These are phyloP conservation scores for Scaptomyza tumidula DNA, from an alignment of 2,888 invertebrate genomes.

Conservation along the genomic window DNA sequence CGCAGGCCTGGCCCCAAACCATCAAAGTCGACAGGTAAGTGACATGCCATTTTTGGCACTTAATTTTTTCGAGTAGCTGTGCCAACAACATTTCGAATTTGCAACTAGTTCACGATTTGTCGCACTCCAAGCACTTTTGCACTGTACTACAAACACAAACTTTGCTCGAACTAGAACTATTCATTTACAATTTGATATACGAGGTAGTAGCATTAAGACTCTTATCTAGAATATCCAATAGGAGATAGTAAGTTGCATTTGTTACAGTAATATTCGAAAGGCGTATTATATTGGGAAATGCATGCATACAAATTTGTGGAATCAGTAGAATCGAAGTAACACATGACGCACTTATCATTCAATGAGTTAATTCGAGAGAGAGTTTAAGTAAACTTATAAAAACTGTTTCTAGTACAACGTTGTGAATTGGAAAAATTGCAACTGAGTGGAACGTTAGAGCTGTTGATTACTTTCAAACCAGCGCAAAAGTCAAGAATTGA, in stretches of 20 bases:
- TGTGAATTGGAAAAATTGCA: background rate
- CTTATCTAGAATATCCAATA: too few relatives aligned
- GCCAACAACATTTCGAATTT: conserved; percentile 9
- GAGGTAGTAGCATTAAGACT: too few relatives aligned
- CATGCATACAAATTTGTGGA: background rate
- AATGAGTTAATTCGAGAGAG: background rate
- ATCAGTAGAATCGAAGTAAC: background rate
- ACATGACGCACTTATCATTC: background rate
- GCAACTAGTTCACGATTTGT: background rate
- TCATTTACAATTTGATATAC: too few relatives aligned
- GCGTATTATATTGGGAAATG: background rate
- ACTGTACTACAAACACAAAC: conserved; percentile 14
- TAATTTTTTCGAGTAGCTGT: conserved; percentile 42
- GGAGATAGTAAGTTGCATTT: background rate
- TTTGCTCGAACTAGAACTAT: too few relatives aligned
- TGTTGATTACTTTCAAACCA: too few relatives aligned
- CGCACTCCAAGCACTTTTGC: conserved; percentile 6
- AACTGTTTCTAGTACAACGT: background rate
- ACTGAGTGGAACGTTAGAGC: background rate
- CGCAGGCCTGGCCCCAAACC: conserved; percentile 31
- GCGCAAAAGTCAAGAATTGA: background rate
- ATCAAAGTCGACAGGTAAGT: conserved; percentile 56
- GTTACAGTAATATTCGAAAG: background rate
- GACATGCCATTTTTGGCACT: conserved; percentile 52
- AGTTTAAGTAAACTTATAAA: background rate